Conservation (phyloP, 2,113 vertebrate species). For the Lota lota region DNA sequence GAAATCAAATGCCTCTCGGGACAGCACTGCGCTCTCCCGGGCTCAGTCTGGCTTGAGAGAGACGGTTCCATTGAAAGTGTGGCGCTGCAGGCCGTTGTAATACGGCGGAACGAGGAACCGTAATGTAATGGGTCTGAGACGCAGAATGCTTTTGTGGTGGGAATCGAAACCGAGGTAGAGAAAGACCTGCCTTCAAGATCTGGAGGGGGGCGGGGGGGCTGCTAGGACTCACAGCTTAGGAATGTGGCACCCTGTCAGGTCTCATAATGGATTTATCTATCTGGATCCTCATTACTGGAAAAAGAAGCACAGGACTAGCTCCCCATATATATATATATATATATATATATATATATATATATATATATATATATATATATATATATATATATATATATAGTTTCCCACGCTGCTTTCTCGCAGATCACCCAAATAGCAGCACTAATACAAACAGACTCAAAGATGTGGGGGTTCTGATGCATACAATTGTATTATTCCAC, state of each 20-base stretch:
- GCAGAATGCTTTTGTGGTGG: constrained; percentile 17
- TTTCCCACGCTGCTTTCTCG: too few species aligned
- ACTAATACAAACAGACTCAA: too few species aligned
- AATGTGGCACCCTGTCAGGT: constrained; percentile 71
- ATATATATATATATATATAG: too few species aligned
- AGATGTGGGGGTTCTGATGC: too few species aligned
- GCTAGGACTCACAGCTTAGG: constrained; percentile 48
- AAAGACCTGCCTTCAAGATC: constrained; percentile 43
- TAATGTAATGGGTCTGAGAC: constrained; percentile 5
- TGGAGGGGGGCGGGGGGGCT: constrained; percentile 37
- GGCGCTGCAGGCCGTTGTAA: constrained; percentile 5
- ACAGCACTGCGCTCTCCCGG: neutral
- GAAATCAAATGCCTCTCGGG: neutral
- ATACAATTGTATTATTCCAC: too few species aligned
- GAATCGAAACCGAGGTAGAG: constrained; percentile 47
- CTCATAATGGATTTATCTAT: constrained; percentile 66
- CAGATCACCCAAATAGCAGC: too few species aligned
- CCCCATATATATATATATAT: too few species aligned
- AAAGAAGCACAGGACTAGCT: constrained; percentile 33
- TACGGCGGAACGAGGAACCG: constrained; percentile 16
- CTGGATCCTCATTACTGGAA: constrained; percentile 55
- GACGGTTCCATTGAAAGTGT: too few species aligned
- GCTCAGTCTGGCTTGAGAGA: too few species aligned
- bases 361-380: too few species aligned
- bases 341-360: too few species aligned